phyloP scores from a whole-genome alignment of 2,113 vertebrate species.

The Hepsetus odoe region DNA sequence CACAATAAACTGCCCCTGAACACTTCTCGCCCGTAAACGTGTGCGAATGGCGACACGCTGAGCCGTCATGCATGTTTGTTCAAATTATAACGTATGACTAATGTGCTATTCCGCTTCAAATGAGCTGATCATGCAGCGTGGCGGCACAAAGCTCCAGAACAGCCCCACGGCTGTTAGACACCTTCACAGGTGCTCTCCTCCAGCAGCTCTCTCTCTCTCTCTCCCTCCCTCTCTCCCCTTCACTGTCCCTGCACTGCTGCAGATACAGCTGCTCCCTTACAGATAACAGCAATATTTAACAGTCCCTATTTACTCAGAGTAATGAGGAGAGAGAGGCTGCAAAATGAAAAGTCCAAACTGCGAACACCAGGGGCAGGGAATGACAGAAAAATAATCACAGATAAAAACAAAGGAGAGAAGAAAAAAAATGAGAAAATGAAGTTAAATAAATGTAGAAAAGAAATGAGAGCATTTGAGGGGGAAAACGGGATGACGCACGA shows the following conservation, averaged over 20 bases:
- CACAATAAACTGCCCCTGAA: neutral
- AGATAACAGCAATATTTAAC: slow-evolving; percentile 68
- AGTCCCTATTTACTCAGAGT: slow-evolving; percentile 62
- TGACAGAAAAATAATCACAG: slow-evolving; percentile 62
- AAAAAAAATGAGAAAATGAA: slow-evolving; percentile 27
- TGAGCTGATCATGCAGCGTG: slow-evolving; percentile 56
- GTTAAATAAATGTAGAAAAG: slow-evolving; percentile 42
- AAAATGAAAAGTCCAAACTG: slow-evolving; percentile 62
- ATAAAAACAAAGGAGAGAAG: slow-evolving; percentile 49
- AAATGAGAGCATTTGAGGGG: slow-evolving; percentile 26
- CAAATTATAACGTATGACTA: slow-evolving; percentile 49
- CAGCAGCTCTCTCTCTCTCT: slow-evolving; percentile 39
- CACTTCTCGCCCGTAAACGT: neutral
- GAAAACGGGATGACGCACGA: neutral
- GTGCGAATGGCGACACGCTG: neutral
- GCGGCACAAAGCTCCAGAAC: slow-evolving; percentile 61
- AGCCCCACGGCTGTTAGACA: slow-evolving; percentile 54
- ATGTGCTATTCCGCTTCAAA: slow-evolving; percentile 54
- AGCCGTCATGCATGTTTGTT: slow-evolving; percentile 2
- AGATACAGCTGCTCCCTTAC: slow-evolving; percentile 71
- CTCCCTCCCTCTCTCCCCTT: slow-evolving; percentile 39
- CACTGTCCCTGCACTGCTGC: slow-evolving; percentile 50
- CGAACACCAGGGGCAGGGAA: slow-evolving; percentile 32
- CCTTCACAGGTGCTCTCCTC: slow-evolving; percentile 44
- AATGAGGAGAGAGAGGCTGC: slow-evolving; percentile 69